Conservation (phyloP, 2,888 invertebrate genomes). For the Gibbula magus region DNA sequence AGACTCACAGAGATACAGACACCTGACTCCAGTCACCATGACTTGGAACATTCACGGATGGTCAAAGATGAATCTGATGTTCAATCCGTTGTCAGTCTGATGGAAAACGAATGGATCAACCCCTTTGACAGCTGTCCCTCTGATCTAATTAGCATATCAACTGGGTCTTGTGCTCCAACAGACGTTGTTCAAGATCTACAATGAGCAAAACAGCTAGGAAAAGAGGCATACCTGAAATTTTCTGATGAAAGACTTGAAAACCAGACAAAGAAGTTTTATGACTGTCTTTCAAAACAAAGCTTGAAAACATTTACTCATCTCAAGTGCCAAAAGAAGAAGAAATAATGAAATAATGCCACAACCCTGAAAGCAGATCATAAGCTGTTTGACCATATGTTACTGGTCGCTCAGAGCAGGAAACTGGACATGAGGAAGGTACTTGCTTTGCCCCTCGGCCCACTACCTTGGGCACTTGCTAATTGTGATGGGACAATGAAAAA, state of each 20-base stretch:
- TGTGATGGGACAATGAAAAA: slow-evolving; percentile 32
- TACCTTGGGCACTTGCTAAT: slow-evolving; percentile 36
- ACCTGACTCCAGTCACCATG: too few species aligned
- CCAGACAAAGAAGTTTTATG: slow-evolving; percentile 36
- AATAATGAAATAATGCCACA: background rate
- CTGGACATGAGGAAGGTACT: slow-evolving; percentile 30
- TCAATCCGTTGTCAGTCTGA: slow-evolving; percentile 6
- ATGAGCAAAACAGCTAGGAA: slow-evolving; percentile 32
- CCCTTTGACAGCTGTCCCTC: background rate
- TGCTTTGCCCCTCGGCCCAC: slow-evolving; percentile 20
- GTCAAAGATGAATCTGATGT: slow-evolving; percentile 39
- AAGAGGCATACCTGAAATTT: slow-evolving; percentile 36
- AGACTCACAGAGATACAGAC: too few species aligned
- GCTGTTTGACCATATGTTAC: slow-evolving; percentile 30
- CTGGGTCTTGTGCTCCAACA: slow-evolving; percentile 24
- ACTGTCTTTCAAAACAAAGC: slow-evolving; percentile 35
- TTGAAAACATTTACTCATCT: slow-evolving; percentile 36
- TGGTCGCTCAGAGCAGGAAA: slow-evolving; percentile 27
- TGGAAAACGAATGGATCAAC: slow-evolving; percentile 30
- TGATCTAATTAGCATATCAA: slow-evolving; percentile 30
- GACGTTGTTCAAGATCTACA: slow-evolving; percentile 32
- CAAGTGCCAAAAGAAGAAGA: background rate
- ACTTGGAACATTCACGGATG: slow-evolving; percentile 27
- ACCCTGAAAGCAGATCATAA: slow-evolving; percentile 23
- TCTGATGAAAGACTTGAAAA: slow-evolving; percentile 35